These are phyloP conservation scores for Congeria kusceri DNA, from an alignment of 2,888 invertebrate genomes.

Conservation along the genomic window DNA sequence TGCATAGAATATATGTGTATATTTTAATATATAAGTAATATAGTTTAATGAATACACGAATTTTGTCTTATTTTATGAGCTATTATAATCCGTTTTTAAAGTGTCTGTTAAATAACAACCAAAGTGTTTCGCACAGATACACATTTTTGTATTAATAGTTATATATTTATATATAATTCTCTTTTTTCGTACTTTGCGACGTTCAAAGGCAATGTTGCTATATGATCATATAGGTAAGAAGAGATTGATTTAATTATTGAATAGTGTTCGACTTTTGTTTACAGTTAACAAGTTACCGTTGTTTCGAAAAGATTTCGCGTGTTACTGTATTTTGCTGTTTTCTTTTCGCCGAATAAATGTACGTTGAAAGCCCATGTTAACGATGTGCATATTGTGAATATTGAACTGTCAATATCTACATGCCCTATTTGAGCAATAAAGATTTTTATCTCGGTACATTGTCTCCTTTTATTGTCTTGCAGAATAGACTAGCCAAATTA, in stretches of 20 bases:
- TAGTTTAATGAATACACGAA: too few species aligned
- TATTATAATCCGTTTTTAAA: too few species aligned
- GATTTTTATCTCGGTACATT: constrained; percentile 28
- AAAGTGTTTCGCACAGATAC: too few species aligned
- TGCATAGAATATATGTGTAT: neutral
- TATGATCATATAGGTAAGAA: too few species aligned
- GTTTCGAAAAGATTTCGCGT: constrained; percentile 14
- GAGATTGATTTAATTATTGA: too few species aligned
- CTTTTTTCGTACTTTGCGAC: too few species aligned
- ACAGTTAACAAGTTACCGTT: constrained; percentile 7
- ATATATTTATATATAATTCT: too few species aligned
- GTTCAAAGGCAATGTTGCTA: too few species aligned
- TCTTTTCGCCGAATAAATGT: constrained; percentile 14
- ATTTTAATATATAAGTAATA: neutral
- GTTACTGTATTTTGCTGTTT: constrained; percentile 2
- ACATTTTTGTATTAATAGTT: too few species aligned
- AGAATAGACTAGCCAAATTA: too few species aligned
- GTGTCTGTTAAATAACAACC: too few species aligned
- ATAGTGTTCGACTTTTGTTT: constrained; percentile 1
- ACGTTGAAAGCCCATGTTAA: constrained; percentile 5
- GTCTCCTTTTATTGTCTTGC: neutral
- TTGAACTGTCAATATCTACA: constrained; percentile 34
- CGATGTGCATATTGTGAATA: constrained; percentile 3
- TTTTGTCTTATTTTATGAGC: too few species aligned
- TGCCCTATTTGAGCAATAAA: constrained; percentile 51